These are phyloP conservation scores for Leptinotarsa haldemani DNA, from an alignment of 2,888 invertebrate species.

Conservation along the genomic window DNA sequence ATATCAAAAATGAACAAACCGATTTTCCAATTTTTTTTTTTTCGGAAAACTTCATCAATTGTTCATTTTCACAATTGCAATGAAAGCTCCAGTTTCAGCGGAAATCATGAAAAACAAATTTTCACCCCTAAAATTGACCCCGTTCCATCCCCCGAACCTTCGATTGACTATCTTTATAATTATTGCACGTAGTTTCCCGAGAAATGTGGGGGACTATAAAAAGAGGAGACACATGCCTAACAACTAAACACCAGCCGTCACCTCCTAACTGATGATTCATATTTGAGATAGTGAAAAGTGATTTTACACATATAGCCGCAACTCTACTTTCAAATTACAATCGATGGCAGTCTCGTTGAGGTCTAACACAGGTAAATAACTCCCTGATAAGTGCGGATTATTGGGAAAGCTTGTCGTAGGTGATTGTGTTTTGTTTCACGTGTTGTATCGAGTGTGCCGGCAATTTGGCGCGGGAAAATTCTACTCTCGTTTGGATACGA, in stretches of 20 bases:
- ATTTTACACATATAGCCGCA: slow-evolving; percentile 9
- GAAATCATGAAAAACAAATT: too few relatives aligned
- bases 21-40: too few relatives aligned
- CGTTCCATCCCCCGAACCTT: too few relatives aligned
- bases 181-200: too few relatives aligned
- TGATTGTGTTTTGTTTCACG: slow-evolving; percentile 37
- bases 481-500: slow-evolving; percentile 12
- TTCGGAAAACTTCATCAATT: too few relatives aligned
- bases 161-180: too few relatives aligned
- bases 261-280: slow-evolving; percentile 22
- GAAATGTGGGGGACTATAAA: slow-evolving; percentile 31
- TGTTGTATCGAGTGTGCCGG: slow-evolving; percentile 31
- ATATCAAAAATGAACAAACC: too few relatives aligned
- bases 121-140: too few relatives aligned
- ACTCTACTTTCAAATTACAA: slow-evolving; percentile 32
- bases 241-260: slow-evolving; percentile 14
- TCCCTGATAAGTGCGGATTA: slow-evolving; percentile 34
- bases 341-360: slow-evolving; percentile 45
- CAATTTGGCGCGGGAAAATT: slow-evolving; percentile 31
- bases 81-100: too few relatives aligned
- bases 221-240: slow-evolving; percentile 12
- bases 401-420: slow-evolving; percentile 40
- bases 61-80: too few relatives aligned
- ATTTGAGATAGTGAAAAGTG: slow-evolving; percentile 27
- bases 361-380: slow-evolving; percentile 46